A percentile compares a stretch with the other conserved stretches of the same genome.
phyloP scores from a whole-genome alignment of 2,797 vertebrate species.

The Pantherophis vulpinus region DNA sequence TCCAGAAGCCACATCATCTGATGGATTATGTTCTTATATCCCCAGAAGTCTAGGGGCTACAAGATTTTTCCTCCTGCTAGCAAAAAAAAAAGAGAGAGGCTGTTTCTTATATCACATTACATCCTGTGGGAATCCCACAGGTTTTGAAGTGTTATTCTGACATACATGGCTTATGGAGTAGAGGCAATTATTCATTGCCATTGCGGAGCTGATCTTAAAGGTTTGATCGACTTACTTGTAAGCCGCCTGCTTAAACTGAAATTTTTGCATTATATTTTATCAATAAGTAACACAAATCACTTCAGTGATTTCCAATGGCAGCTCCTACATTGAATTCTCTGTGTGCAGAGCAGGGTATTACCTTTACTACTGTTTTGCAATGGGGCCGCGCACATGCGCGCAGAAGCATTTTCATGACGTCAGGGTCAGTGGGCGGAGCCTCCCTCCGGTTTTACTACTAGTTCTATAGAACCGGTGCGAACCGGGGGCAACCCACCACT shows the following conservation, averaged over 20 bases:
- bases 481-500: too few relatives aligned
- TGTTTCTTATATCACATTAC: neutral
- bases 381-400: too few relatives aligned
- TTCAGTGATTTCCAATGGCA: neutral
- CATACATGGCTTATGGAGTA: neutral
- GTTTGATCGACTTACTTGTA: neutral
- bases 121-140: neutral
- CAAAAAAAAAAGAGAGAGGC: neutral
- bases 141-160: neutral
- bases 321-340: neutral
- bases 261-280: constrained; percentile 56
- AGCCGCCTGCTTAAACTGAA: constrained; percentile 25
- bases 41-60: neutral
- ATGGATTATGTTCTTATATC: neutral
- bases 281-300: constrained; percentile 22
- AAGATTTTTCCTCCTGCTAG: neutral
- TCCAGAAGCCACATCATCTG: neutral
- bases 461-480: too few relatives aligned
- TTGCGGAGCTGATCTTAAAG: constrained; percentile 31
- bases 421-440: too few relatives aligned
- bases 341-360: neutral
- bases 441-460: too few relatives aligned
- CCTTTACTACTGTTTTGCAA: too few relatives aligned
- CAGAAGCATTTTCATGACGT: too few relatives aligned
- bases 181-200: neutral